Evolutionary conservation across 2,113 vertebrate species (phyloP), one percentile per base, ranked within the genome.

Genomic region (Beaufortia kweichowensis): DNA sequence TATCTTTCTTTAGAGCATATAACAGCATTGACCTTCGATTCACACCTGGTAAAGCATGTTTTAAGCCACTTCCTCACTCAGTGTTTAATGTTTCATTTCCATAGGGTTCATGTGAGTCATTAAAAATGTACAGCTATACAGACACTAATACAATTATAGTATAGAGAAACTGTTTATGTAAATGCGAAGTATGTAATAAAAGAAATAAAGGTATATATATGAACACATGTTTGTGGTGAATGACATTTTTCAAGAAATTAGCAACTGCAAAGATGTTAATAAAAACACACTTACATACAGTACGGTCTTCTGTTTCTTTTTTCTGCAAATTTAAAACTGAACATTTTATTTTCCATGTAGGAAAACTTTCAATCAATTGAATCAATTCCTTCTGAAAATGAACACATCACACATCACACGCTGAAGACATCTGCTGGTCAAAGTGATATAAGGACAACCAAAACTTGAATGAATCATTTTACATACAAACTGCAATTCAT

Each of bases 111-210:
- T 33, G 11, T 50, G 66, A 67, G n/a, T 59, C 17, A 71, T 26
- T 41, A 48, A 70, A 73, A 23, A 26, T 68, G 62, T 78, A 74
- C 43, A 74, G 24, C 61, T 72, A 60, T 67, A 72, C 75, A 77
- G n/a, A 67, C 24, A 46, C 24, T 67, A 35, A 76, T 62, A 43
- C 11, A 50, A 78, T 78, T 21, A 28, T 62, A 73, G 55, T 77
- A 81, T 57, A 77, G 72, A 78, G 69, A 77, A 63, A 33, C 9
- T 61, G 31, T 79, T 62, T 65, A 71, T 76, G 67, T 81, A 74
- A 77, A 81, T 78, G 69, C 75, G 74, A 74, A n/a, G n/a, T n/a
- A n/a, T 75, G 76, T 67, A 75, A 81, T 78, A 75, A 65, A 70
- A 21, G 1, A 75, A 77, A 81, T 81, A 78, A 81, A 81, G 55